These are phyloP conservation scores for Chelon auratus DNA, from an alignment of 2,797 vertebrate genomes.

Conservation along the genomic window DNA sequence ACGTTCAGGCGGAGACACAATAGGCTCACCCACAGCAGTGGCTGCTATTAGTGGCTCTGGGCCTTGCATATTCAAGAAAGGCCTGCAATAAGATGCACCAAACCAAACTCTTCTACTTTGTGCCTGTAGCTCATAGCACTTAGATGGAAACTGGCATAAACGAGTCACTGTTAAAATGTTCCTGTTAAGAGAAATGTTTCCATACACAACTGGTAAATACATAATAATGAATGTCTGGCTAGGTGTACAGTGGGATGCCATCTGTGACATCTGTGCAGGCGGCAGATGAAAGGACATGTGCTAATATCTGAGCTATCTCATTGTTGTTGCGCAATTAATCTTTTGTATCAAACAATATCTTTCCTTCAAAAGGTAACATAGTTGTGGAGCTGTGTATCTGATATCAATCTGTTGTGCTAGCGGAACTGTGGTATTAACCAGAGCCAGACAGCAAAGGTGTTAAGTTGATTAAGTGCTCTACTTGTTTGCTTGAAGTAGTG, in stretches of 20 bases:
- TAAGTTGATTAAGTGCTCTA: neutral
- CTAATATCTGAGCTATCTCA: neutral
- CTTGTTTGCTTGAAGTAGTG: neutral
- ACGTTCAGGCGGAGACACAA: constrained; percentile 22
- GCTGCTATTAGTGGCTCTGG: constrained; percentile 24
- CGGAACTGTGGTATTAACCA: neutral
- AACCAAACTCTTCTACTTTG: constrained; percentile 6
- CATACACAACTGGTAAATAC: neutral
- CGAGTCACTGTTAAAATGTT: neutral
- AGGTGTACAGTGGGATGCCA: neutral
- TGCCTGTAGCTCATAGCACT: neutral
- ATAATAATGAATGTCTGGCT: neutral
- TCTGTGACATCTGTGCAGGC: neutral
- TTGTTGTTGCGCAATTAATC: neutral
- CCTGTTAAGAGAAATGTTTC: neutral
- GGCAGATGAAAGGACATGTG: constrained; percentile 12
- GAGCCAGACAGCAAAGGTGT: neutral
- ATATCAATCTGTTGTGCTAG: no score
- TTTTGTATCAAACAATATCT: neutral
- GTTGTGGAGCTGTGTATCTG: neutral
- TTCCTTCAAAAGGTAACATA: neutral
- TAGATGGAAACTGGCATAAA: neutral
- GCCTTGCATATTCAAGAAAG: constrained; percentile 55
- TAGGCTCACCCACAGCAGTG: constrained; percentile 15
- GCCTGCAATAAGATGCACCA: constrained; percentile 45